phyloP scores from a whole-genome alignment of 2,113 vertebrate species.

The Aplodontia rufa region DNA sequence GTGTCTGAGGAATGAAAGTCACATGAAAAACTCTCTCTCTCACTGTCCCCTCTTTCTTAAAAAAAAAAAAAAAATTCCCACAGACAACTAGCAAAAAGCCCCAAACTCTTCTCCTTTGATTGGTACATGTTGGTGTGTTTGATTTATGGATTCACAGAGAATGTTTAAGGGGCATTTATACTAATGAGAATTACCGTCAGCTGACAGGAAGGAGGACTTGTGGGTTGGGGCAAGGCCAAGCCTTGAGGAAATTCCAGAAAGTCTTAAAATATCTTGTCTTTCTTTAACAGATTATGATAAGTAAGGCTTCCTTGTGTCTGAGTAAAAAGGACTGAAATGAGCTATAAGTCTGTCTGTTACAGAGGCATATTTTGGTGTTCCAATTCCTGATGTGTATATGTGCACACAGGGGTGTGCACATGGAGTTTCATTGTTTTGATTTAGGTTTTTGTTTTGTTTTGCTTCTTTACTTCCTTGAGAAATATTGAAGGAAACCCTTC shows the following conservation, averaged over 20 bases:
- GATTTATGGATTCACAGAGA: slow-evolving; percentile 5
- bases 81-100: neutral
- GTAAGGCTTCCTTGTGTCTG: slow-evolving; percentile 16
- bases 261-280: slow-evolving; percentile 38
- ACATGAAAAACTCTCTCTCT: no score
- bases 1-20: no score
- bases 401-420: neutral
- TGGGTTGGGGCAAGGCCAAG: neutral
- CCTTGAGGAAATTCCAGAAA: slow-evolving; percentile 49
- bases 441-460: neutral
- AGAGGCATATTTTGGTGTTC: neutral
- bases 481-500: slow-evolving; percentile 55
- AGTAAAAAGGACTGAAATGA: slow-evolving; percentile 39
- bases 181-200: slow-evolving; percentile 31
- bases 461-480: slow-evolving; percentile 27
- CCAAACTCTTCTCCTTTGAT: slow-evolving; percentile 11
- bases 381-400: slow-evolving; percentile 17
- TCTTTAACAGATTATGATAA: neutral
- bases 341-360: slow-evolving; percentile 24
- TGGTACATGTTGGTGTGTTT: neutral
- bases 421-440: neutral
- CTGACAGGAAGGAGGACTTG: slow-evolving; percentile 52
- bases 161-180: neutral
- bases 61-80: slow-evolving; percentile 17
- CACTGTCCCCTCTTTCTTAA: no score